Percentiles rank a stretch among this genome's conserved stretches.
These are phyloP conservation scores for Crotalus viridis DNA, from an alignment of 2,113 vertebrate species.

Conservation along the genomic window DNA sequence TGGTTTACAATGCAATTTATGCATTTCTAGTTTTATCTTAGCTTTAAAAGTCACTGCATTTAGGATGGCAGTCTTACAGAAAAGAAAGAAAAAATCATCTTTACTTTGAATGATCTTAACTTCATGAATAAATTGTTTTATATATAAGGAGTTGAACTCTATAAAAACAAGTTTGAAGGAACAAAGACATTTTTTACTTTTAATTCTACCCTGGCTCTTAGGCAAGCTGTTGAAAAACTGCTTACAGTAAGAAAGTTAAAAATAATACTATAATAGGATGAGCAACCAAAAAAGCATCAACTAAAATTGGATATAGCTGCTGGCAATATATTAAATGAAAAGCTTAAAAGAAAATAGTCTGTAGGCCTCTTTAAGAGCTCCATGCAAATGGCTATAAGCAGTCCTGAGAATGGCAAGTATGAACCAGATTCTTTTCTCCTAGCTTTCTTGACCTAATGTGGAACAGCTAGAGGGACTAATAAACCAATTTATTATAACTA, in stretches of 20 bases:
- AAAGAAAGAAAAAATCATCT: background rate
- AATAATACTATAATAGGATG: background rate
- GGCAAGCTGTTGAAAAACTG: background rate
- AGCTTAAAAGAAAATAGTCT: background rate
- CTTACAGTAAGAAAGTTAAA: background rate
- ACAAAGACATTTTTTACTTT: background rate
- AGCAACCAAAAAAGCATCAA: background rate
- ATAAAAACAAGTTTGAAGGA: background rate
- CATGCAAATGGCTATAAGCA: background rate
- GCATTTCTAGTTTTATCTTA: background rate
- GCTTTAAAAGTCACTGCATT: background rate
- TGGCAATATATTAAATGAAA: background rate
- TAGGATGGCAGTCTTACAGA: background rate
- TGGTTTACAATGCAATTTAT: background rate
- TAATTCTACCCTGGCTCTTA: background rate
- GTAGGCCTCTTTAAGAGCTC: background rate
- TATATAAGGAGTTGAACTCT: background rate
- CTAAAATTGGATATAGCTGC: background rate
- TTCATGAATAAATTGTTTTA: background rate
- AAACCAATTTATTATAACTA: background rate
- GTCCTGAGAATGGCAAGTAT: background rate
- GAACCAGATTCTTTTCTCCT: background rate
- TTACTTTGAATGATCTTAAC: background rate
- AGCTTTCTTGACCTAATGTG: background rate
- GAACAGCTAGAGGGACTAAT: background rate